phyloP scores from a whole-genome alignment of 2,888 invertebrate species.

The Diarsia mendica region DNA sequence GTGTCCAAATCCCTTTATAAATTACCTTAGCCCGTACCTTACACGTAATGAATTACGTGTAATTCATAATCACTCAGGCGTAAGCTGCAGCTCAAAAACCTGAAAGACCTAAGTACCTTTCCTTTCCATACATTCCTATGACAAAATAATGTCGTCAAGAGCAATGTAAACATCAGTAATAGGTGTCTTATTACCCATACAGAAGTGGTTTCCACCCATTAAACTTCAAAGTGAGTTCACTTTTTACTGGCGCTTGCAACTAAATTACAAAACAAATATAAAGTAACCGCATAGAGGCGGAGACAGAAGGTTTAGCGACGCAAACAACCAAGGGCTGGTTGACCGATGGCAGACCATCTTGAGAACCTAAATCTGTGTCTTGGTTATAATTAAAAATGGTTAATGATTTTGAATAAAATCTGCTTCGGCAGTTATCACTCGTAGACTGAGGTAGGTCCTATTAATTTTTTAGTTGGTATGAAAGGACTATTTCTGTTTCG shows the following conservation, averaged over 20 bases:
- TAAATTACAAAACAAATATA: slow-evolving; percentile 53
- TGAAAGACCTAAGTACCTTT: neutral
- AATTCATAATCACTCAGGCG: neutral
- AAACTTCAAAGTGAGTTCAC: slow-evolving; percentile 58
- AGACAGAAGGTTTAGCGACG: slow-evolving; percentile 24
- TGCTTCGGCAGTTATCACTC: no score
- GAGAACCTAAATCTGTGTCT: neutral
- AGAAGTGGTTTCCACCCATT: slow-evolving; percentile 57
- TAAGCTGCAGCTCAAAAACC: neutral
- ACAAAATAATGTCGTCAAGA: neutral
- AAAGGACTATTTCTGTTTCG: no score
- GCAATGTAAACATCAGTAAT: slow-evolving; percentile 24
- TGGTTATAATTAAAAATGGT: no score
- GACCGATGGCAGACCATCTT: neutral
- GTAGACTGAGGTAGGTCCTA: no score
- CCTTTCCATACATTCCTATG: neutral
- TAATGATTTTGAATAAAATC: no score
- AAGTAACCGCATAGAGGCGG: neutral
- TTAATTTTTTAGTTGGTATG: no score
- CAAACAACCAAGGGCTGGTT: neutral
- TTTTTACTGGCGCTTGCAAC: slow-evolving; percentile 53
- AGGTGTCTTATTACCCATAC: slow-evolving; percentile 39
- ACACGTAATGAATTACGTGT: no score
- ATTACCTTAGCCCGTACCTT: no score
- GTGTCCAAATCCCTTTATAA: no score